These are phyloP conservation scores for Leucophenga maculata DNA, from an alignment of 2,888 invertebrate genomes.

Conservation along the genomic window DNA sequence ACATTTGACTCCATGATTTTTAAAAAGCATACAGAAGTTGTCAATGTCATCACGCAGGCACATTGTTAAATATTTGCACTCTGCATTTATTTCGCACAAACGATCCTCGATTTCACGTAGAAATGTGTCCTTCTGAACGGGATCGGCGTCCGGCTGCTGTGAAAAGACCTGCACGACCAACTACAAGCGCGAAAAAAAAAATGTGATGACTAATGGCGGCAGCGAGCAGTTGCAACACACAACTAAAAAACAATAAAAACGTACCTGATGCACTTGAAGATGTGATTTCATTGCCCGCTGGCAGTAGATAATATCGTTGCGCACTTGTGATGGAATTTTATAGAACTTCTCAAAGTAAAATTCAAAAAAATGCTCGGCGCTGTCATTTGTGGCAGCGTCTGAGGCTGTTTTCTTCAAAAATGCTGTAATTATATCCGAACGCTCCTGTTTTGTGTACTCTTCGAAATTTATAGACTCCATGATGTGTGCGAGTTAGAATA, in stretches of 20 bases:
- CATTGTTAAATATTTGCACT: conserved; percentile 49
- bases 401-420: conserved; percentile 50
- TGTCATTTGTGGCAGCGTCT: conserved; percentile 40
- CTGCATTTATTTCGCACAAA: conserved; percentile 49
- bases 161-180: conserved; percentile 37
- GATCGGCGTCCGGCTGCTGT: conserved; percentile 31
- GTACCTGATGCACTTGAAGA: conserved; percentile 47
- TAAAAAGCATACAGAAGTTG: conserved; percentile 49
- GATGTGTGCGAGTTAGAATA: too few relatives aligned
- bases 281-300: conserved; percentile 48
- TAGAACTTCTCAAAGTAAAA: conserved; percentile 52
- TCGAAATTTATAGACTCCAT: conserved; percentile 3
- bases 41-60: conserved; percentile 48
- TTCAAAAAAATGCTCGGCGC: conserved; percentile 47
- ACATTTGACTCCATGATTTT: conserved; percentile 45
- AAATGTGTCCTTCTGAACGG: conserved; percentile 32
- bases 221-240: not conserved
- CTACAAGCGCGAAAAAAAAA: conserved; percentile 34
- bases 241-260: not conserved
- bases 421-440: conserved; percentile 48
- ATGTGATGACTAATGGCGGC: not conserved
- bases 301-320: conserved; percentile 52
- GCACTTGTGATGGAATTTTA: conserved; percentile 43
- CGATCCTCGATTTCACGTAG: conserved; percentile 45
- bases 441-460: conserved; percentile 32